These are phyloP conservation scores for Patella ulyssiponensis DNA, from an alignment of 2,888 invertebrate species.

Conservation along the genomic window DNA sequence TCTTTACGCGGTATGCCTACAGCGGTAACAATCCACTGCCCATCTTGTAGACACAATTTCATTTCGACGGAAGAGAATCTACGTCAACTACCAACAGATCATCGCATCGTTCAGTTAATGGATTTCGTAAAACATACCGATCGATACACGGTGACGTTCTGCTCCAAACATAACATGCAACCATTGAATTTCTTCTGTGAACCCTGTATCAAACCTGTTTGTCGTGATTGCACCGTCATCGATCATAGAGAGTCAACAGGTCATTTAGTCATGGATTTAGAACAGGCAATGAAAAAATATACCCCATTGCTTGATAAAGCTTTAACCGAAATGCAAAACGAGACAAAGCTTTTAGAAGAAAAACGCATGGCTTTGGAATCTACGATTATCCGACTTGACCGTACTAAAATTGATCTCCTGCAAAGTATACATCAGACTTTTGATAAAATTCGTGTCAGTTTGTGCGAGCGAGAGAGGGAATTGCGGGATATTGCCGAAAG, in stretches of 20 bases:
- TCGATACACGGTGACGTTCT: slow-evolving; percentile 56
- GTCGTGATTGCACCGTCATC: slow-evolving; percentile 61
- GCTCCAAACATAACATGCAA: slow-evolving; percentile 58
- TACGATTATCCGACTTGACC: slow-evolving; percentile 45
- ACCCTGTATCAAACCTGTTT: slow-evolving; percentile 53
- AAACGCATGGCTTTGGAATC: slow-evolving; percentile 49
- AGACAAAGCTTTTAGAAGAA: slow-evolving; percentile 46
- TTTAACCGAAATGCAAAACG: slow-evolving; percentile 51
- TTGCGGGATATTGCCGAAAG: slow-evolving; percentile 48
- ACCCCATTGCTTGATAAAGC: slow-evolving; percentile 54
- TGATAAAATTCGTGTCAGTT: slow-evolving; percentile 46
- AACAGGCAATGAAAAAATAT: slow-evolving; percentile 57
- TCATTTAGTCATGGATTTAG: slow-evolving; percentile 59
- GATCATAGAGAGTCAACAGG: slow-evolving; percentile 57
- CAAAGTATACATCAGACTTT: slow-evolving; percentile 53
- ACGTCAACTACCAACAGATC: slow-evolving; percentile 55
- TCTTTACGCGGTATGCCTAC: slow-evolving; percentile 40
- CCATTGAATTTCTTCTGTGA: slow-evolving; percentile 67
- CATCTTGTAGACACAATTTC: slow-evolving; percentile 52
- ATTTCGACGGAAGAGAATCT: slow-evolving; percentile 58
- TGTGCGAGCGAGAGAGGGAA: slow-evolving; percentile 56
- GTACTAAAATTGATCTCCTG: slow-evolving; percentile 43
- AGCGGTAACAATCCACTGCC: slow-evolving; percentile 58
- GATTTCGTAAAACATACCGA: slow-evolving; percentile 61
- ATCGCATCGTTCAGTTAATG: slow-evolving; percentile 61